Evolutionary conservation across 2,797 vertebrate genomes (phyloP).

Genomic region (Pipistrellus pygmaeus): DNA sequence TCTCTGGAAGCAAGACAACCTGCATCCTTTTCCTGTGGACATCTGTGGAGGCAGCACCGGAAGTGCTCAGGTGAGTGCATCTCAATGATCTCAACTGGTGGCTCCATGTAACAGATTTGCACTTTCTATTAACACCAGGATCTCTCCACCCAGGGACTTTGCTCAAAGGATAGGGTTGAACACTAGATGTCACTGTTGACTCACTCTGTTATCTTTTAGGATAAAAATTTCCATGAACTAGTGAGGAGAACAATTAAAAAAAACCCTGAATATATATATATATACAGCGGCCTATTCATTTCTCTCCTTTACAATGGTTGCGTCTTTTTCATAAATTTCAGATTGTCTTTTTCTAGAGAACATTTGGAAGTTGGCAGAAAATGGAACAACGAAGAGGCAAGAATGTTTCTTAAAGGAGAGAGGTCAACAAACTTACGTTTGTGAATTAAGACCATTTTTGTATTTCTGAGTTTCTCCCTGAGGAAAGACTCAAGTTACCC

Average conservation of each 20-base stretch:
- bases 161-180: not conserved
- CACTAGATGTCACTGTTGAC: conserved; percentile 86
- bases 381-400: not conserved
- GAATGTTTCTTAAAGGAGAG: not conserved
- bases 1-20: not conserved
- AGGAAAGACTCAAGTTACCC: not conserved
- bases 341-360: conserved; percentile 19
- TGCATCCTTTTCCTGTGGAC: not conserved
- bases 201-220: not conserved
- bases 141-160: accelerated
- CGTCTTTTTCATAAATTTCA: not conserved
- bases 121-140: too few relatives aligned
- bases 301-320: not conserved
- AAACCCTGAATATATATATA: not conserved
- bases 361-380: conserved; percentile 19
- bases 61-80: not conserved
- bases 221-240: accelerated
- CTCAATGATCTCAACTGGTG: not conserved
- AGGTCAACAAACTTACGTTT: not conserved
- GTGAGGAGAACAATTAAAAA: not conserved
- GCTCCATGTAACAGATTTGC: not conserved
- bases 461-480: not conserved
- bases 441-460: conserved; percentile 31
- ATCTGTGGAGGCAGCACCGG: not conserved
- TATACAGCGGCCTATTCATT: not conserved